A percentile compares a stretch with the other conserved stretches of the same genome.
These are phyloP conservation scores for Chrosomus eos DNA, from an alignment of 2,797 vertebrate genomes.

Conservation along the genomic window DNA sequence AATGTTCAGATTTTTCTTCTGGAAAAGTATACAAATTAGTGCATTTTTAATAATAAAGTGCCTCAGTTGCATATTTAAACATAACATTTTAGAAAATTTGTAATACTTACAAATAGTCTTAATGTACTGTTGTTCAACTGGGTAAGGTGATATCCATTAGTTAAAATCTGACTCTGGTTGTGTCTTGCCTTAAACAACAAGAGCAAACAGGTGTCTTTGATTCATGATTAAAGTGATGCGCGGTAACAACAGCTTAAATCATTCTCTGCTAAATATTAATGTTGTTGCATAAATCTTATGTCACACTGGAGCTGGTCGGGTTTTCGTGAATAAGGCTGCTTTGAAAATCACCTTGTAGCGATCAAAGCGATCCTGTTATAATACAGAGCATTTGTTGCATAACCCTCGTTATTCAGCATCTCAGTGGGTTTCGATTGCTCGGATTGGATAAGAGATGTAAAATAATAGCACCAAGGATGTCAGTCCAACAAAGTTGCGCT, in stretches of 20 bases:
- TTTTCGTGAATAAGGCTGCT: not conserved
- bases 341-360: not conserved
- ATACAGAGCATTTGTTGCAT: not conserved
- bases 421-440: not conserved
- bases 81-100: not conserved
- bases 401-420: conserved; percentile 11
- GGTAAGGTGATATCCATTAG: not conserved
- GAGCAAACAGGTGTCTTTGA: conserved; percentile 1
- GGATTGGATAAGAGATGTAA: conserved; percentile 17
- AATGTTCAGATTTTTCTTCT: not conserved
- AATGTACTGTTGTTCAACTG: not conserved
- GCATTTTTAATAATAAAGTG: not conserved
- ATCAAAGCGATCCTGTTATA: not conserved
- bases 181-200: not conserved
- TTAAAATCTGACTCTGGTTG: not conserved
- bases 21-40: not conserved
- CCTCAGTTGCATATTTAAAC: no score
- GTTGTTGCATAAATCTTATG: conserved; percentile 5
- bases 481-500: conserved; percentile 5
- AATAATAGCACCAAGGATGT: conserved; percentile 35
- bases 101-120: not conserved
- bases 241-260: not conserved
- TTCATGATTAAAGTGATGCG: not conserved
- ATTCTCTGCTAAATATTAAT: not conserved
- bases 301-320: not conserved